Evolutionary conservation across 2,113 vertebrate genomes (phyloP), one percentile per base, ranked within the genome.

Genomic region (Istiophorus platypterus): DNA sequence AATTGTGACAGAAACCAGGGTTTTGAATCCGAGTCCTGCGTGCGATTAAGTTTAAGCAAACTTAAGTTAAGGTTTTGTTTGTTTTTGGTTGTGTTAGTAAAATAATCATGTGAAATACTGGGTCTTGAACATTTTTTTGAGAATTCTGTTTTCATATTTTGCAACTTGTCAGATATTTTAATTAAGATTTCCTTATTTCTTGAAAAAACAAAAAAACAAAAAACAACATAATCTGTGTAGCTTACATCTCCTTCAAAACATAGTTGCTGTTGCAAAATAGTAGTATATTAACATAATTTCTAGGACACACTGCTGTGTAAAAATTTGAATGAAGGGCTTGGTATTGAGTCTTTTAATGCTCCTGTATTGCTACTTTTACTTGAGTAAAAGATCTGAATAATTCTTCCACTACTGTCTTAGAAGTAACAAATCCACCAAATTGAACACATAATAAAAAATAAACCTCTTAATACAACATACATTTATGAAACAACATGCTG

Each of bases 401-500:
- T 54, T 49, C 18, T 51, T 49, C 24, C 11, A 68, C 1, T 1
- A 31, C 15, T 49, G 14, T 39, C 12, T 13, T 22, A 27, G 67
- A 37, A 20, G 31, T n/a, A 59, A 47, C 37, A 47, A 47, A 61
- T 39, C 3, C 29, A 9, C 27, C 11, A 65, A 34, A 67, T 24
- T 42, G 18, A 76, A 47, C 20, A 63, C 0, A 37, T 1, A 1
- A 68, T 45, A n/a, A 5, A 1, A 42, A 39, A 24, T 1, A 1
- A 73, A 31, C 63, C 24, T 63, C 14, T 20, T 3, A 29, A 61
- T 7, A 2, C 2, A 17, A 54, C 14, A 39, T 5, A 76, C 20
- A 58, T 67, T 52, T 24, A 64, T 76, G 24, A 49, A 72, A 57
- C 11, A 68, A 56, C 17, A 41, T 5, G 47, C 54, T 47, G 13